Evolutionary conservation across 1,140 invertebrate species (phyloP).

Genomic region (Lanistes nyassanus): DNA sequence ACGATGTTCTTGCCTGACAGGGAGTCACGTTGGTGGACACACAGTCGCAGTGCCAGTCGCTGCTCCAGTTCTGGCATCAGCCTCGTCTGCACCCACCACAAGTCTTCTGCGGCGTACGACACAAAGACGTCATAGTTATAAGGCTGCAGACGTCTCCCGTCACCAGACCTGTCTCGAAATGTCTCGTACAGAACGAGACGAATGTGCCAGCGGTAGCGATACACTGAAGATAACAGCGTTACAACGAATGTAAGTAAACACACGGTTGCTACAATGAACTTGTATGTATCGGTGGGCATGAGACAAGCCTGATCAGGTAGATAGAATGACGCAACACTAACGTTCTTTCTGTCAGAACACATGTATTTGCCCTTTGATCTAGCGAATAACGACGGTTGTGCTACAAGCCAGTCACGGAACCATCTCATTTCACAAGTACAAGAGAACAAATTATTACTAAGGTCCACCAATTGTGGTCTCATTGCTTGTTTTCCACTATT

Average conservation of each 20-base stretch:
- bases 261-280: not conserved
- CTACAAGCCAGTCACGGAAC: slow-evolving; percentile 18
- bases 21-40: slow-evolving; percentile 53
- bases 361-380: not conserved
- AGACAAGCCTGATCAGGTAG: slow-evolving; percentile 12
- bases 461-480: not conserved
- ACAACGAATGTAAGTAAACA: not conserved
- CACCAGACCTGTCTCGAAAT: not conserved
- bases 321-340: not conserved
- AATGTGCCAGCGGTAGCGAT: slow-evolving; percentile 18
- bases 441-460: slow-evolving; percentile 8
- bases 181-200: slow-evolving; percentile 13
- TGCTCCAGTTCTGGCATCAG: slow-evolving; percentile 27
- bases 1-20: slow-evolving; percentile 37
- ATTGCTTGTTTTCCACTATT: too few species aligned
- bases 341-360: not conserved
- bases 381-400: not conserved
- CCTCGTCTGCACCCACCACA: slow-evolving; percentile 64
- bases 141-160: not conserved
- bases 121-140: slow-evolving; percentile 36
- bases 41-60: slow-evolving; percentile 28
- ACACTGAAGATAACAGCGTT: not conserved
- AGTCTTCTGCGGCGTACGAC: slow-evolving; percentile 39
- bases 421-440: slow-evolving; percentile 14
- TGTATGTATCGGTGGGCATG: not conserved